Conservation (phyloP, 1,140 invertebrate species). For the Lepeophtheirus salmonis region DNA sequence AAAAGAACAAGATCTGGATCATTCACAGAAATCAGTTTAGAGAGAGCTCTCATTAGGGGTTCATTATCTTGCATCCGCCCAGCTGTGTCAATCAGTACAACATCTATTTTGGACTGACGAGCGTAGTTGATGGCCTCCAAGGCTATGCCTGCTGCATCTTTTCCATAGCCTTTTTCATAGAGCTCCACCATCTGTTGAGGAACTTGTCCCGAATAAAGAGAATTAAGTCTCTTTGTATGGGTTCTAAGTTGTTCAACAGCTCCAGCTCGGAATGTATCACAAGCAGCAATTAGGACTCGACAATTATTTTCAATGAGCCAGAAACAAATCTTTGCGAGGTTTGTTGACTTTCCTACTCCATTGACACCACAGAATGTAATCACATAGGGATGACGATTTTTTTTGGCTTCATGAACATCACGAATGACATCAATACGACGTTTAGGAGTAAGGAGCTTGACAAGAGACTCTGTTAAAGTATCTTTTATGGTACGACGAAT, state of each 20-base stretch:
- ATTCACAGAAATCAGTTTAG: conserved; percentile 75
- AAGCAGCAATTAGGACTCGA: conserved; percentile 89
- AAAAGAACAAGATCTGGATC: conserved; percentile 93
- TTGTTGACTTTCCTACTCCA: conserved; percentile 98
- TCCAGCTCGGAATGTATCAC: conserved; percentile 95
- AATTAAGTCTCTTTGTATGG: conserved; percentile 80
- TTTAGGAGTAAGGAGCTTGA: conserved; percentile 82
- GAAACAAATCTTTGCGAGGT: conserved; percentile 97
- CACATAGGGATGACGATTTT: conserved; percentile 63
- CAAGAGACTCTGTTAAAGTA: conserved; percentile 58
- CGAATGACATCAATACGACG: conserved; percentile 87
- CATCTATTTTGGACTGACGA: conserved; percentile 56
- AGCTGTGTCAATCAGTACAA: conserved; percentile 91
- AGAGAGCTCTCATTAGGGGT: conserved; percentile 84
- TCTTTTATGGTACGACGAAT: conserved; percentile 60
- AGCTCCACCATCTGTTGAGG: conserved; percentile 66
- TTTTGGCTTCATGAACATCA: conserved; percentile 76
- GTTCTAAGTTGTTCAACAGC: conserved; percentile 96
- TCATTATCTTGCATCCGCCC: conserved; percentile 99
- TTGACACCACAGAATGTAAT: conserved; percentile 98
- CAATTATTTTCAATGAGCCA: conserved; percentile 98
- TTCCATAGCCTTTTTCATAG: conserved; percentile 91
- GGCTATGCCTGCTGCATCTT: conserved; percentile 88
- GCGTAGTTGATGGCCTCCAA: conserved; percentile 85
- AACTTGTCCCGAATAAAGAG: conserved; percentile 63